Conservation (phyloP, 2,888 invertebrate species). For the Pyralis farinalis region DNA sequence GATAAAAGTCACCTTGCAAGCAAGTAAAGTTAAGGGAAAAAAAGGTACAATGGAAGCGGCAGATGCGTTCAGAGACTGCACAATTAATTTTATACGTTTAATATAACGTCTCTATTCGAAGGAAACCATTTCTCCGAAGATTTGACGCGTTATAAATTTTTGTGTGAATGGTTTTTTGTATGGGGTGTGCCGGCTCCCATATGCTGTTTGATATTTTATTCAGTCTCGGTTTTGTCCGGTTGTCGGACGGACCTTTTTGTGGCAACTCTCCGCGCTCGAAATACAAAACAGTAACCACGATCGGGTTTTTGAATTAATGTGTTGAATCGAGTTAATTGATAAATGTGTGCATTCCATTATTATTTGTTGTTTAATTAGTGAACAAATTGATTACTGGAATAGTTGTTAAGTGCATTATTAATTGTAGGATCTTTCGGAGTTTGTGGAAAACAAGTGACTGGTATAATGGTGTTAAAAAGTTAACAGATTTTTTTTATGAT, state of each 20-base stretch:
- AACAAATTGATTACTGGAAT: constrained; percentile 3
- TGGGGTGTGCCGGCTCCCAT: constrained; percentile 32
- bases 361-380: constrained; percentile 7
- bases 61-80: constrained; percentile 63
- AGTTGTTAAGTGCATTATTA: constrained; percentile 3
- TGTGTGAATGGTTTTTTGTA: constrained; percentile 56
- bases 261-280: constrained; percentile 1
- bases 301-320: not conserved
- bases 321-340: constrained; percentile 5
- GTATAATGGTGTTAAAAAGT: no score
- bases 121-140: constrained; percentile 75
- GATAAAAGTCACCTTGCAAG: not conserved
- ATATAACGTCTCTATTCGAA: constrained; percentile 71
- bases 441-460: not conserved
- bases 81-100: constrained; percentile 74
- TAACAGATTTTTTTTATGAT: no score
- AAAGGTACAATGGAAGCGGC: constrained; percentile 57
- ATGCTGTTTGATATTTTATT: constrained; percentile 49
- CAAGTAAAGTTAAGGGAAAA: constrained; percentile 23
- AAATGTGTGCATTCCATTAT: constrained; percentile 5
- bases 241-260: constrained; percentile 21
- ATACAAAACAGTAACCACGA: constrained; percentile 5
- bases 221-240: constrained; percentile 24
- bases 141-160: constrained; percentile 78
- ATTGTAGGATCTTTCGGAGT: not conserved